phyloP scores from a whole-genome alignment of 2,888 invertebrate genomes.

The Danaus chrysippus region DNA sequence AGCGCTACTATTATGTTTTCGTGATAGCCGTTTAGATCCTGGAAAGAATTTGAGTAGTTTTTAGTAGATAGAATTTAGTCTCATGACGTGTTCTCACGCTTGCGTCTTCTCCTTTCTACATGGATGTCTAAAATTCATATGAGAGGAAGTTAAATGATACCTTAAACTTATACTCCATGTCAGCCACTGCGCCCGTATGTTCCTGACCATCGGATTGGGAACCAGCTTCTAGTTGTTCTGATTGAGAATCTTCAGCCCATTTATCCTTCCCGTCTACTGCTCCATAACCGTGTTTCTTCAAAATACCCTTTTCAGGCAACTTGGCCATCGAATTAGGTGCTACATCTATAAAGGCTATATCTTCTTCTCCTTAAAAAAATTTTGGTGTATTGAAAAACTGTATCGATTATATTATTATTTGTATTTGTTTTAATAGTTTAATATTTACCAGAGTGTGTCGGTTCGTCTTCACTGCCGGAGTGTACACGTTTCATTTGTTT shows the following conservation, averaged over 20 bases:
- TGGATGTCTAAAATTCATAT: neutral
- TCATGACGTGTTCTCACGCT: no score
- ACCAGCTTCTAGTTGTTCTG: constrained; percentile 83
- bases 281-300: constrained; percentile 92
- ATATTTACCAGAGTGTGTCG: constrained; percentile 84
- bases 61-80: neutral
- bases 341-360: constrained; percentile 90
- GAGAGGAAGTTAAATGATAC: constrained; percentile 51
- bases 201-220: constrained; percentile 84
- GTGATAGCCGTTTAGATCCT: constrained; percentile 94
- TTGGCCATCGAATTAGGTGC: constrained; percentile 86
- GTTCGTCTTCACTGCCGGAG: constrained; percentile 87
- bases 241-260: constrained; percentile 86
- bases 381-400: neutral
- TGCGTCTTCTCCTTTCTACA: no score
- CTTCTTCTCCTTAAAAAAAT: constrained; percentile 83
- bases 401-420: no score
- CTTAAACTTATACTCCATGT: constrained; percentile 91
- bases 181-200: constrained; percentile 83
- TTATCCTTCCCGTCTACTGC: constrained; percentile 86
- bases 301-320: constrained; percentile 93
- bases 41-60: constrained; percentile 60
- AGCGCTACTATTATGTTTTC: constrained; percentile 95
- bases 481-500: constrained; percentile 89
- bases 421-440: no score